These are phyloP conservation scores for Heliconius hortense DNA, from an alignment of 2,888 invertebrate genomes.

Conservation along the genomic window DNA sequence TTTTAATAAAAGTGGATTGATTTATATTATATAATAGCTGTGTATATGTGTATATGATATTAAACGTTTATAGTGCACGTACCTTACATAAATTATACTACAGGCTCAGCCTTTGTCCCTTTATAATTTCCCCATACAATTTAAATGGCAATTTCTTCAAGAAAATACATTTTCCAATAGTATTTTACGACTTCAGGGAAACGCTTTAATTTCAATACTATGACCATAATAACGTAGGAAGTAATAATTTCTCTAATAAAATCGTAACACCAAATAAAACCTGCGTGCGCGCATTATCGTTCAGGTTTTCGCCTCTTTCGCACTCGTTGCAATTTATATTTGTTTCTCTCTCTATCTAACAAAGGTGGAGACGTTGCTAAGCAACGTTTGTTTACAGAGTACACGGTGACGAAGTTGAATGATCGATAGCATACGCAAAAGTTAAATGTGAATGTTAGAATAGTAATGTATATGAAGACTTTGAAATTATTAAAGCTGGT, in stretches of 20 bases:
- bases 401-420: conserved; percentile 44
- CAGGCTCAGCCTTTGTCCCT: neutral
- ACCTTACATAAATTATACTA: neutral
- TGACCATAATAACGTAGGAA: conserved; percentile 51
- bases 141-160: conserved; percentile 8
- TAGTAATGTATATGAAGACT: neutral
- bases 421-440: conserved; percentile 45
- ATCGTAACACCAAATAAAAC: conserved; percentile 51
- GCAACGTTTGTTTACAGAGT: conserved; percentile 54
- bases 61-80: neutral
- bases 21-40: neutral
- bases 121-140: neutral
- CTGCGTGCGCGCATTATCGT: conserved; percentile 68
- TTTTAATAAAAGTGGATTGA: neutral
- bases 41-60: neutral
- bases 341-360: conserved; percentile 26
- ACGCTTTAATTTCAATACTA: conserved; percentile 43
- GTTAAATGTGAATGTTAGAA: conserved; percentile 28
- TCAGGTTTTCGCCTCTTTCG: conserved; percentile 48
- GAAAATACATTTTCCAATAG: conserved; percentile 24
- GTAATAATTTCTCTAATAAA: conserved; percentile 68
- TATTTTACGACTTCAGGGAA: conserved; percentile 30
- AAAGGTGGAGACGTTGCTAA: conserved; percentile 48
- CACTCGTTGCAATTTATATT: neutral
- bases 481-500: neutral